Evolutionary conservation across 2,797 vertebrate genomes (phyloP), one percentile per base, ranked within the genome.

Genomic region (Furcifer pardalis): DNA sequence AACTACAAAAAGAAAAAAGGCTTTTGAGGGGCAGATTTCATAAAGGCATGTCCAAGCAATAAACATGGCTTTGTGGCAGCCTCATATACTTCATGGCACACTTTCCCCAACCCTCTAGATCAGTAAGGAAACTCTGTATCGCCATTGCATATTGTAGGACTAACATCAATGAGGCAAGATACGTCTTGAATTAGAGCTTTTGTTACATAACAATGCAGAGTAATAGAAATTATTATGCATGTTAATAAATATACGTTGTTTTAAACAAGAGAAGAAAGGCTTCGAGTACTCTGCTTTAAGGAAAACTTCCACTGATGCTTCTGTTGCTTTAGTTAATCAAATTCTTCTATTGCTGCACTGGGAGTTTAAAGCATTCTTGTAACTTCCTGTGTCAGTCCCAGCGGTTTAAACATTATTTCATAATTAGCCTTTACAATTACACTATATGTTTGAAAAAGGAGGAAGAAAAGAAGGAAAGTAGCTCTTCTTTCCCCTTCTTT

Each of bases 341-440:
- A 95, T 96, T 96, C 95, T 93, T 94, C 90, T 95, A 89, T 94
- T 95, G 91, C 93, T 95, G 96, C 92, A 77, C 92, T 91, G 95
- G 95, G 95, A 96, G 92, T 95, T 95, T 93, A 95, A 95, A 95
- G 93, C 95, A 96, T 95, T 96, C 94, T 94, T 72, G 91, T 95
- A 95, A 94, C 93, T 94, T 94, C 94, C 93, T 89, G 89, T 94
- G 92, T 94, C 68, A 86, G 84, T 96, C 96, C 96, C 96, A 90
- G 93, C 95, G 96, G 96, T 93, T 95, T 96, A 96, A 94, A 95
- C 93, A 94, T 96, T 96, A 95, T 96, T 96, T 96, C 95, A 96
- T 96, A 96, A 96, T 96, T 96, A 96, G 95, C 91, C 93, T 95
- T 95, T 95, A 95, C 94, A 95, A 94, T 95, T 96, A 96, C 93